Conservation (phyloP, 2,113 vertebrate genomes). For the Ellobius talpinus region DNA sequence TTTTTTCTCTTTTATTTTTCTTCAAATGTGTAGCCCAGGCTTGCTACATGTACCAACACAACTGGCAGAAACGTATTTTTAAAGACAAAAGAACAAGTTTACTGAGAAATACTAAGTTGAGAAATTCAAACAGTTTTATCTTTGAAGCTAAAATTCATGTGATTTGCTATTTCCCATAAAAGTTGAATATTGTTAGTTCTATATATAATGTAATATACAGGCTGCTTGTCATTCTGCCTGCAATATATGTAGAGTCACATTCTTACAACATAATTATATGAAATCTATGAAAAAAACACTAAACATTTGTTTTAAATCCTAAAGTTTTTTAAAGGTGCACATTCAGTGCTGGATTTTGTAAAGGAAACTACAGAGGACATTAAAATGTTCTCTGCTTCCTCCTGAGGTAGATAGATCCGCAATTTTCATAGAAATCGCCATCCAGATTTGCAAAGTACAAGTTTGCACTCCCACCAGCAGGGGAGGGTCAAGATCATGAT, state of each 20-base stretch:
- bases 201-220: too few relatives aligned
- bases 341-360: neutral
- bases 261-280: constrained; percentile 54
- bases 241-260: neutral
- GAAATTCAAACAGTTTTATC: constrained; percentile 17
- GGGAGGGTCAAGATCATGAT: too few relatives aligned
- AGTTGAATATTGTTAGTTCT: neutral
- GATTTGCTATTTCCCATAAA: constrained; percentile 50
- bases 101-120: neutral
- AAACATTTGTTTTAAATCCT: neutral
- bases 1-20: too few relatives aligned
- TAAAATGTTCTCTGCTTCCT: neutral
- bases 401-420: too few relatives aligned
- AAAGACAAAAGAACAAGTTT: constrained; percentile 27
- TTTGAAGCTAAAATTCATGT: constrained; percentile 40
- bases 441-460: too few relatives aligned
- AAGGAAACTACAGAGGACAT: neutral
- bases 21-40: too few relatives aligned
- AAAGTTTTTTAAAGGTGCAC: constrained; percentile 42
- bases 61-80: neutral
- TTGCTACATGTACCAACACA: too few relatives aligned
- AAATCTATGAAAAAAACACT: neutral
- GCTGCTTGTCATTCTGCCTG: neutral
- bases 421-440: too few relatives aligned
- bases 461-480: too few relatives aligned